Evolutionary conservation across 2,888 invertebrate species (phyloP).

Genomic region (Balanococcus diminutus): DNA sequence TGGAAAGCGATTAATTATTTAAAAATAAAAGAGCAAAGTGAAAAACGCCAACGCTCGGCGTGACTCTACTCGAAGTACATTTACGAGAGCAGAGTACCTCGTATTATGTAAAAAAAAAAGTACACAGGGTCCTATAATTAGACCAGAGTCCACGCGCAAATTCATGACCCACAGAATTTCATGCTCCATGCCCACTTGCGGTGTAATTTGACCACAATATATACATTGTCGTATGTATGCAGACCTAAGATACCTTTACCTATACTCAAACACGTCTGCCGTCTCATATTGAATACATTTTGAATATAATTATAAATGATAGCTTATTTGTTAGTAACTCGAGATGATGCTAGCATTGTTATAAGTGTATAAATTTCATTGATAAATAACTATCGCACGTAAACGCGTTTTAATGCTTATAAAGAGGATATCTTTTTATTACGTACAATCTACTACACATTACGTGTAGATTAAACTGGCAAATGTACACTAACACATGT

Average conservation of each 20-base stretch:
- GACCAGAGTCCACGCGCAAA: constrained; percentile 35
- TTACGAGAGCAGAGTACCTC: neutral
- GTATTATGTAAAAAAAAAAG: constrained; percentile 33
- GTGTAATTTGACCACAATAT: constrained; percentile 31
- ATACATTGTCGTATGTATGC: neutral
- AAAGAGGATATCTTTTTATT: neutral
- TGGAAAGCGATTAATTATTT: constrained; percentile 55
- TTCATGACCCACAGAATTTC: constrained; percentile 42
- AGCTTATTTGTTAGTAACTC: constrained; percentile 34
- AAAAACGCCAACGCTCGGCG: constrained; percentile 54
- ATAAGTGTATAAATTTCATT: constrained; percentile 2
- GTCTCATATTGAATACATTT: neutral
- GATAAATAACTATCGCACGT: neutral
- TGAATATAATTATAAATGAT: constrained; percentile 21
- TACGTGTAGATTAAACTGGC: neutral
- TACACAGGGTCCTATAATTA: neutral
- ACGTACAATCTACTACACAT: neutral
- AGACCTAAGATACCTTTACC: no score
- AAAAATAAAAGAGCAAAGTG: constrained; percentile 50
- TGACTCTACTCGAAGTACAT: constrained; percentile 3
- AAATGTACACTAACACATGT: neutral
- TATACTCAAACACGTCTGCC: neutral
- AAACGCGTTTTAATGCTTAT: neutral
- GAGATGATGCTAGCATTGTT: neutral
- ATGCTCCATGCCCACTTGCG: constrained; percentile 36